These are phyloP conservation scores for Sarcophaga rosellei DNA, from an alignment of 2,888 invertebrate species.

Conservation along the genomic window DNA sequence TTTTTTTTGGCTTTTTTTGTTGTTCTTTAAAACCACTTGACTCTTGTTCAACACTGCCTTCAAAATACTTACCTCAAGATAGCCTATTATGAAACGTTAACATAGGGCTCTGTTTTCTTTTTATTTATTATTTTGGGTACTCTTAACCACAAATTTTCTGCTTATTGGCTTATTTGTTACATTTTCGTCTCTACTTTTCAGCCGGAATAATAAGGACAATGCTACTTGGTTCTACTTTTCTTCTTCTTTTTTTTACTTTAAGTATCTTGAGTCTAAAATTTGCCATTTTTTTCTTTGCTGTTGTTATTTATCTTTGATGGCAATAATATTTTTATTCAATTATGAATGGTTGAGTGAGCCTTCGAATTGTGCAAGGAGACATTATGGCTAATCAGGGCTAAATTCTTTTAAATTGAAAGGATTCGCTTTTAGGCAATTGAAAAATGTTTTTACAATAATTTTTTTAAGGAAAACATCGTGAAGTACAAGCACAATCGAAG, in stretches of 20 bases:
- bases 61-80: neutral
- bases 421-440: conserved; percentile 37
- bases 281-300: neutral
- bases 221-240: neutral
- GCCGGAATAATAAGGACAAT: conserved; percentile 4
- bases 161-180: conserved; percentile 65
- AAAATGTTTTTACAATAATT: neutral
- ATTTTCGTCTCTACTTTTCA: conserved; percentile 15
- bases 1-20: neutral
- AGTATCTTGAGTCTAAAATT: neutral
- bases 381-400: conserved; percentile 64
- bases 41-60: neutral
- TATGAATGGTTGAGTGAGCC: conserved; percentile 59
- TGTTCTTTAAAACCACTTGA: conserved; percentile 24
- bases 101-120: too few species aligned
- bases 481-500: too few species aligned
- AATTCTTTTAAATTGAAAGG: conserved; percentile 64
- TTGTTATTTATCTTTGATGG: conserved; percentile 48
- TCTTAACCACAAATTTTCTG: conserved; percentile 50
- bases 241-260: neutral
- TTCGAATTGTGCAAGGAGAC: conserved; percentile 19
- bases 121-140: neutral
- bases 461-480: too few species aligned
- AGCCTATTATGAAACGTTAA: too few species aligned
- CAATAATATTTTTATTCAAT: conserved; percentile 63